These are phyloP conservation scores for Heliconius melpomene DNA, from an alignment of 1,140 invertebrate species.

Conservation along the genomic window DNA sequence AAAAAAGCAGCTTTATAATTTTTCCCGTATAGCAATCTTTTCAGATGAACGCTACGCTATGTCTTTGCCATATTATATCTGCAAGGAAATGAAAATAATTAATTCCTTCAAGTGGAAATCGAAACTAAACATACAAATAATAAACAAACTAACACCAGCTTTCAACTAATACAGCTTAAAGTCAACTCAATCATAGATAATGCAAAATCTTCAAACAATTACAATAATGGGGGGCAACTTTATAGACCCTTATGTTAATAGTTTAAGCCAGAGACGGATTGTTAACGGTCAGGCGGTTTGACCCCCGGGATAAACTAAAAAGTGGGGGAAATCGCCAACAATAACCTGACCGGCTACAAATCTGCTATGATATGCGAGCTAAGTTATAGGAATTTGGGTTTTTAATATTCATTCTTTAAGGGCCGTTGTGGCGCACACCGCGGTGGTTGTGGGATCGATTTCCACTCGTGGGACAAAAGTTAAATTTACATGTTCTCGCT, in stretches of 20 bases:
- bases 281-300: slow-evolving; percentile 40
- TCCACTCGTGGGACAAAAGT: too few relatives aligned
- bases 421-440: too few relatives aligned
- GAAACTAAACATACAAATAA: background rate
- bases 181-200: slow-evolving; percentile 4
- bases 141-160: background rate
- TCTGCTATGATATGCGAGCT: slow-evolving; percentile 47
- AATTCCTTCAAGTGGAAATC: too few relatives aligned
- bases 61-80: too few relatives aligned
- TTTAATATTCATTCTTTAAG: background rate
- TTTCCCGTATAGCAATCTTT: too few relatives aligned
- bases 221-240: slow-evolving; percentile 20
- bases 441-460: too few relatives aligned
- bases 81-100: too few relatives aligned
- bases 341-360: slow-evolving; percentile 56
- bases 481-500: too few relatives aligned
- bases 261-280: slow-evolving; percentile 51
- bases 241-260: slow-evolving; percentile 48
- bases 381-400: slow-evolving; percentile 27
- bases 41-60: too few relatives aligned
- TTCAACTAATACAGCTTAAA: background rate
- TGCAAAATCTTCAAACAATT: slow-evolving; percentile 18
- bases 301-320: slow-evolving; percentile 60
- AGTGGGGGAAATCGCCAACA: slow-evolving; percentile 52
- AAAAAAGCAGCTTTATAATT: too few relatives aligned